Conservation (phyloP, 2,797 vertebrate species). For the Lindbergichthys nudifrons region DNA sequence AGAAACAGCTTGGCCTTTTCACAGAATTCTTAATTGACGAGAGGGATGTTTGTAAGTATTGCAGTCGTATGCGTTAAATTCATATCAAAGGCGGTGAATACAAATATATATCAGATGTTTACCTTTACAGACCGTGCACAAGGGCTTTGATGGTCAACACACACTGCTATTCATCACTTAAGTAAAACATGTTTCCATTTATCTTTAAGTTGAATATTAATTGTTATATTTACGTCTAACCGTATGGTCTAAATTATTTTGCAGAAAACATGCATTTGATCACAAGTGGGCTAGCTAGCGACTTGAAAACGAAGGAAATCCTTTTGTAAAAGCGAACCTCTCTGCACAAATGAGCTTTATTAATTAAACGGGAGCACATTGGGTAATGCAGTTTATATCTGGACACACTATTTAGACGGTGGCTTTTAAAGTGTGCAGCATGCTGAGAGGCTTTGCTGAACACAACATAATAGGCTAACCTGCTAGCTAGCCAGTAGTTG, state of each 20-base stretch:
- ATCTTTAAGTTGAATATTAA: not conserved
- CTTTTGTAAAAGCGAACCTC: not conserved
- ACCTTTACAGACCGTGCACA: not conserved
- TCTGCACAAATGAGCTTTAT: not conserved
- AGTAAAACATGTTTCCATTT: not conserved
- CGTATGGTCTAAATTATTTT: not conserved
- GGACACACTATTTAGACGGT: rapidly evolving
- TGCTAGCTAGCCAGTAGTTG: slow-evolving; percentile 51
- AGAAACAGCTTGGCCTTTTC: not conserved
- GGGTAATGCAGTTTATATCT: no score
- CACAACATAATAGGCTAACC: slow-evolving; percentile 24
- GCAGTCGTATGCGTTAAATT: not conserved
- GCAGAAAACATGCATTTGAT: not conserved
- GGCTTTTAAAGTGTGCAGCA: not conserved
- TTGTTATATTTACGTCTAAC: not conserved
- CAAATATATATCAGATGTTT: not conserved
- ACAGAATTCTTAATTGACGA: no score
- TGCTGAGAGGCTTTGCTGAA: not conserved
- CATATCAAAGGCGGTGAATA: not conserved
- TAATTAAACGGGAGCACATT: not conserved
- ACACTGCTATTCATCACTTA: not conserved
- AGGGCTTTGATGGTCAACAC: not conserved
- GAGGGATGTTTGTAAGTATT: not conserved
- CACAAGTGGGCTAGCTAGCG: slow-evolving; percentile 6
- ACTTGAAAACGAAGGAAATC: not conserved